Evolutionary conservation across 2,113 vertebrate species (phyloP).

Genomic region (Penelope pileata): DNA sequence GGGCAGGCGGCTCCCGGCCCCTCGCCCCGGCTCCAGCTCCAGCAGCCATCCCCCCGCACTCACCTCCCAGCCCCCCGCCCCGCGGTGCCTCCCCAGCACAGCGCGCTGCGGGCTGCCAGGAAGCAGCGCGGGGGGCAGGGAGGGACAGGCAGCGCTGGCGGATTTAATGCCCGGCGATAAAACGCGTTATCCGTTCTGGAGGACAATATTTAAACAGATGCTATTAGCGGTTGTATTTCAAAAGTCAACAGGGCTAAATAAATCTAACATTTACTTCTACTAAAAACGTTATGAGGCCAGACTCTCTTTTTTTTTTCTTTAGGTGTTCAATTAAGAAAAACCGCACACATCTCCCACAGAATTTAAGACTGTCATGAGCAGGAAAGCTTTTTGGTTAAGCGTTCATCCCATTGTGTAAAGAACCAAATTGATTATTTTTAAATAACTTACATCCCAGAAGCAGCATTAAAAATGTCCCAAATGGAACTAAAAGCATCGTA

Average conservation of each 20-base stretch:
- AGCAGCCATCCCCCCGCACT: too few relatives aligned
- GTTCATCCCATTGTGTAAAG: constrained; percentile 45
- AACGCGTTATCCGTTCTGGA: constrained; percentile 31
- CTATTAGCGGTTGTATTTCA: constrained; percentile 74
- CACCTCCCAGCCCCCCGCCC: too few relatives aligned
- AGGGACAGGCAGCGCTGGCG: neutral
- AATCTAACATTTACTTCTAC: constrained; percentile 71
- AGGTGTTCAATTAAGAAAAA: constrained; percentile 69
- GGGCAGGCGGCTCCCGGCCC: too few relatives aligned
- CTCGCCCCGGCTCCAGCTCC: too few relatives aligned
- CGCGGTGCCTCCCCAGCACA: too few relatives aligned
- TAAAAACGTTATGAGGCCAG: constrained; percentile 57
- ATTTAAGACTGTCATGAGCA: constrained; percentile 50
- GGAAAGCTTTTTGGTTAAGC: constrained; percentile 71
- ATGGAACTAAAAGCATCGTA: constrained; percentile 78
- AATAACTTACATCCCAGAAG: constrained; percentile 74
- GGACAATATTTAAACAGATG: constrained; percentile 72
- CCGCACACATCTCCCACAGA: constrained; percentile 23
- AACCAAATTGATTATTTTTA: constrained; percentile 70
- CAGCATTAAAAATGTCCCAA: constrained; percentile 60
- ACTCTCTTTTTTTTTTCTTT: neutral
- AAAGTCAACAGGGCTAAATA: constrained; percentile 71
- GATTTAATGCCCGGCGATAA: constrained; percentile 36
- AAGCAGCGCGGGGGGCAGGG: neutral
- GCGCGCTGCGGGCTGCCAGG: rapidly evolving